Evolutionary conservation across 2,797 vertebrate genomes (phyloP).

Genomic region (Chrysocyon brachyurus): DNA sequence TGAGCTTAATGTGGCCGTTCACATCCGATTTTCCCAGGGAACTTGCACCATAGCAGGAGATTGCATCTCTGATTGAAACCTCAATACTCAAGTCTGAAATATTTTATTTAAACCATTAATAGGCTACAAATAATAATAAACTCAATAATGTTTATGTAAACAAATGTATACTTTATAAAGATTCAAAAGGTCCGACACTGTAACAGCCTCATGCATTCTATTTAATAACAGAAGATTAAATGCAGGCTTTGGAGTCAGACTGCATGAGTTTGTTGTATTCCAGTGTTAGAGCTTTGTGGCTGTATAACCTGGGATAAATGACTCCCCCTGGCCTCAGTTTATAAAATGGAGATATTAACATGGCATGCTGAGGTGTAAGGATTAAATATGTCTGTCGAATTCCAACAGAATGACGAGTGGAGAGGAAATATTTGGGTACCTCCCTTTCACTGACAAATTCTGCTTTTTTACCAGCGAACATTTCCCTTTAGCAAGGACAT

Average conservation of each 20-base stretch:
- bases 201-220: not conserved
- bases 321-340: not conserved
- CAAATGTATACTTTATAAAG: not conserved
- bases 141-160: not conserved
- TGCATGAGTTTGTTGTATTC: not conserved
- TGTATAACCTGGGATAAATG: not conserved
- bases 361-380: not conserved
- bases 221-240: not conserved
- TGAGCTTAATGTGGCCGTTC: not conserved
- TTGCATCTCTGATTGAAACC: not conserved
- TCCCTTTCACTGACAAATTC: not conserved
- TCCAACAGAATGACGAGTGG: not conserved
- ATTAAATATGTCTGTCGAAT: not conserved
- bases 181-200: not conserved
- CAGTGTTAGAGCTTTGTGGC: not conserved
- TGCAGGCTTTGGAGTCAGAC: not conserved
- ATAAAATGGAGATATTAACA: not conserved
- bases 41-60: not conserved
- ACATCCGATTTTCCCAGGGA: not conserved
- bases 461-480: not conserved
- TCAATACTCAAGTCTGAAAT: not conserved
- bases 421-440: not conserved
- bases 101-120: not conserved
- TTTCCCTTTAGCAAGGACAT: not conserved
- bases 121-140: not conserved